Evolutionary conservation across 2,888 invertebrate species (phyloP).

Genomic region (Nycteola revayana): DNA sequence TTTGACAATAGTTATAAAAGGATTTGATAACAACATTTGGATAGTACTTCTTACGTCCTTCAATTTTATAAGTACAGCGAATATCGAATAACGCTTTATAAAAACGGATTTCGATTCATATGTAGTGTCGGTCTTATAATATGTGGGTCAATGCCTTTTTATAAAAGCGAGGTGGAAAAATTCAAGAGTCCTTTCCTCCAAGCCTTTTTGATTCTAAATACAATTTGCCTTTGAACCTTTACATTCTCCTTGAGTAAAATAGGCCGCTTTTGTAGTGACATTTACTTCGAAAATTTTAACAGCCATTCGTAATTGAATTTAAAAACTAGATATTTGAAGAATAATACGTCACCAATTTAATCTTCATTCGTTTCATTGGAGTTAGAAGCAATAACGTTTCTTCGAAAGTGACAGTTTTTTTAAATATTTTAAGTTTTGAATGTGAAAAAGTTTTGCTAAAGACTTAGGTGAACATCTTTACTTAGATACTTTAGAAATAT

Average conservation of each 20-base stretch:
- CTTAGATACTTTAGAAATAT: too few relatives aligned
- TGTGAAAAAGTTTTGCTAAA: conserved; percentile 18
- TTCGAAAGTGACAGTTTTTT: conserved; percentile 22
- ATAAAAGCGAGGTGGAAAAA: conserved; percentile 13
- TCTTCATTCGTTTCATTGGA: conserved; percentile 40
- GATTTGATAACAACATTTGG: too few relatives aligned
- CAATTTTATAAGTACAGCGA: too few relatives aligned
- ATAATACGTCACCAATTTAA: conserved; percentile 47
- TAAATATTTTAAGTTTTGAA: conserved; percentile 18
- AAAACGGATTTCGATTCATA: conserved; percentile 17
- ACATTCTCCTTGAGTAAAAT: conserved; percentile 16
- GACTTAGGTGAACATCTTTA: background rate
- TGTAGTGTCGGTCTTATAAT: conserved; percentile 5
- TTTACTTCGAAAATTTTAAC: conserved; percentile 23
- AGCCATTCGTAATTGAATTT: conserved; percentile 36
- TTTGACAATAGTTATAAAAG: too few relatives aligned
- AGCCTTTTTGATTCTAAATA: conserved; percentile 23
- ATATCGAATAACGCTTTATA: too few relatives aligned
- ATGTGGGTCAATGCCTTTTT: conserved; percentile 24
- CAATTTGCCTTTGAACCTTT: conserved; percentile 21
- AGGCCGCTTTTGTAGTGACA: conserved; percentile 13
- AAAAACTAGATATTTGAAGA: conserved; percentile 34
- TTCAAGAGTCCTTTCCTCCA: conserved; percentile 15
- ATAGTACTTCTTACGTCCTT: too few relatives aligned
- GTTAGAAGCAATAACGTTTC: conserved; percentile 49